Evolutionary conservation across 2,797 vertebrate genomes (phyloP).

Genomic region (Discoglossus pictus): DNA sequence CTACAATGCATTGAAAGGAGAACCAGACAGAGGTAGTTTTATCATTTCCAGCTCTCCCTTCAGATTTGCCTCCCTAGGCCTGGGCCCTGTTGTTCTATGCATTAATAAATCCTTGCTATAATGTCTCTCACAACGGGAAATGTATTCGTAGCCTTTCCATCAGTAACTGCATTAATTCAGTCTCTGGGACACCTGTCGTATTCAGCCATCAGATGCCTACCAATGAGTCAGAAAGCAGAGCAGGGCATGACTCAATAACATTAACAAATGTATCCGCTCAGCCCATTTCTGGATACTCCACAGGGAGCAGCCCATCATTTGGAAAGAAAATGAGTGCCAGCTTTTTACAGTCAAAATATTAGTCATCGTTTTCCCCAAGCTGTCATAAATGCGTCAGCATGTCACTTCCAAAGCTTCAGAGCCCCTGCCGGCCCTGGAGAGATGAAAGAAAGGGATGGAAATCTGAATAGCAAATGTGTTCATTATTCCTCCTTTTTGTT

Average conservation of each 20-base stretch:
- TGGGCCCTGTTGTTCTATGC: too few species aligned
- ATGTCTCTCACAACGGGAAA: too few species aligned
- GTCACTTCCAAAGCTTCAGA: constrained; percentile 21
- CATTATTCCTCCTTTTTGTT: constrained; percentile 20
- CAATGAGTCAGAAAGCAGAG: constrained; percentile 15
- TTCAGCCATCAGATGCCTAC: background rate
- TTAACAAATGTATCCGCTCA: constrained; percentile 26
- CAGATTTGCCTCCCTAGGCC: too few species aligned
- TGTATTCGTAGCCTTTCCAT: too few species aligned
- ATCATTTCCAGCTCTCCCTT: too few species aligned
- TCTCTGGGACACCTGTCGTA: constrained; percentile 17
- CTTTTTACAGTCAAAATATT: constrained; percentile 49
- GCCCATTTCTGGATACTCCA: constrained; percentile 22
- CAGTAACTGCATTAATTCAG: too few species aligned
- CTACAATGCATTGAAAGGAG: too few species aligned
- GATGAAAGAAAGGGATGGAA: constrained; percentile 23
- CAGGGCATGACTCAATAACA: constrained; percentile 34
- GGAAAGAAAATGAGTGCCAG: constrained; percentile 39
- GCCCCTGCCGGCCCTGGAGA: constrained; percentile 18
- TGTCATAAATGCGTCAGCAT: constrained; percentile 39
- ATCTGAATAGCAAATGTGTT: constrained; percentile 44
- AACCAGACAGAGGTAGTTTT: too few species aligned
- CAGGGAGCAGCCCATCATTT: constrained; percentile 32
- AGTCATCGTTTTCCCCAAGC: constrained; percentile 42
- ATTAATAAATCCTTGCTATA: too few species aligned